A percentile compares a stretch with the other conserved stretches of the same genome.
phyloP scores from a whole-genome alignment of 2,113 vertebrate species.

The Isurus oxyrinchus region DNA sequence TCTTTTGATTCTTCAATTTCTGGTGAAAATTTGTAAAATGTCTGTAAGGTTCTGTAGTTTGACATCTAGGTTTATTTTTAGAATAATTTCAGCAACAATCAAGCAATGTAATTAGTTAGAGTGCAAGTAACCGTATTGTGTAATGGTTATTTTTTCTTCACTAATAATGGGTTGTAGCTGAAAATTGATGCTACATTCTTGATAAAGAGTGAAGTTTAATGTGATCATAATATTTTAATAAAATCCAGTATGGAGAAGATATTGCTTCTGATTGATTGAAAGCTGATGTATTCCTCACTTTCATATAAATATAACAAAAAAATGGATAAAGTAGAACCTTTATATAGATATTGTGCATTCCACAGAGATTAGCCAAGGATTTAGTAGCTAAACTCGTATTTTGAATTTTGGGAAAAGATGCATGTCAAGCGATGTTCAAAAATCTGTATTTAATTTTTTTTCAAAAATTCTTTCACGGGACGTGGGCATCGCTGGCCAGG shows the following conservation, averaged over 20 bases:
- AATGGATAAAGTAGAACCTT: neutral
- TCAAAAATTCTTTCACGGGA: too few relatives aligned
- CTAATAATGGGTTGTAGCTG: neutral
- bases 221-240: conserved; percentile 28
- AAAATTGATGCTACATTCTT: neutral
- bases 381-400: neutral
- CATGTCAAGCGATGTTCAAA: neutral
- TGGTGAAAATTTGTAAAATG: conserved; percentile 12
- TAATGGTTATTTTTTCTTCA: neutral
- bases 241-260: neutral
- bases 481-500: too few relatives aligned
- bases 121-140: neutral
- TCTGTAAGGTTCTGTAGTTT: neutral
- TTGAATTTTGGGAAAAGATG: neutral
- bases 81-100: conserved; percentile 10
- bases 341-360: neutral
- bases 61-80: conserved; percentile 1
- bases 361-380: neutral
- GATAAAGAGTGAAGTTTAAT: conserved; percentile 2
- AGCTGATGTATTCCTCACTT: neutral
- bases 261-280: neutral
- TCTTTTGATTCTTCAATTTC: neutral
- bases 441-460: neutral
- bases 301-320: neutral
- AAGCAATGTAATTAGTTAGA: neutral